These are phyloP conservation scores for Rhinoptilus africanus DNA, from an alignment of 2,113 vertebrate species.

Conservation along the genomic window DNA sequence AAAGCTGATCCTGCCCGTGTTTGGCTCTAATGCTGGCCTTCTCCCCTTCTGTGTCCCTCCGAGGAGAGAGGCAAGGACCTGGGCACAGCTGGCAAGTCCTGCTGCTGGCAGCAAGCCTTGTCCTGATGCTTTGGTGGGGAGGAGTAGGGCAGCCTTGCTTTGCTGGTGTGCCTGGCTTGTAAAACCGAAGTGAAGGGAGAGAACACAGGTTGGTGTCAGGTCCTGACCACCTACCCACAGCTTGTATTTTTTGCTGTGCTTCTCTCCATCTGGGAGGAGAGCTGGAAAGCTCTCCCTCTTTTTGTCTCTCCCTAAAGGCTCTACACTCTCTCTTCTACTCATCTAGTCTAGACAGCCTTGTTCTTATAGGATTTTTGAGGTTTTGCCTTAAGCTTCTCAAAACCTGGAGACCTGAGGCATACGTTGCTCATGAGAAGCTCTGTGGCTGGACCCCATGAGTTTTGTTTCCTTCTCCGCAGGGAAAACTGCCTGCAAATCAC, in stretches of 20 bases:
- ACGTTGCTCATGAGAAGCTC: neutral
- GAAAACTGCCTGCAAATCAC: neutral
- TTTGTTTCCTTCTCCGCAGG: neutral
- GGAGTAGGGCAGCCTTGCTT: neutral
- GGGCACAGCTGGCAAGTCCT: neutral
- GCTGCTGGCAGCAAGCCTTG: neutral
- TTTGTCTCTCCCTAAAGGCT: neutral
- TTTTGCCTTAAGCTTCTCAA: slow-evolving; percentile 6
- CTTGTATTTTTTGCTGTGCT: neutral
- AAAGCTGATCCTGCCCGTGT: neutral
- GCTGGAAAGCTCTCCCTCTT: neutral
- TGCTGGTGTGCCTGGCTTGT: neutral
- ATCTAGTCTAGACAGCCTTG: neutral
- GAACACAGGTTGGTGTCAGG: neutral
- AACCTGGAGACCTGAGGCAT: neutral
- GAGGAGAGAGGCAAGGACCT: neutral
- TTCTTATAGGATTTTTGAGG: neutral
- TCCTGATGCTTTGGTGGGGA: neutral
- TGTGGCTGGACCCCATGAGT: neutral
- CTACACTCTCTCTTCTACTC: neutral
- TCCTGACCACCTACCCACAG: neutral
- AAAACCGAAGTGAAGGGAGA: neutral
- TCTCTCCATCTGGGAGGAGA: neutral
- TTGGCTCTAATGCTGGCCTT: neutral
- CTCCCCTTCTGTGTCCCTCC: neutral